Percentiles rank a stretch among this genome's conserved stretches.
Evolutionary conservation across 2,113 vertebrate genomes (phyloP).

Genomic region (Micromys minutus): DNA sequence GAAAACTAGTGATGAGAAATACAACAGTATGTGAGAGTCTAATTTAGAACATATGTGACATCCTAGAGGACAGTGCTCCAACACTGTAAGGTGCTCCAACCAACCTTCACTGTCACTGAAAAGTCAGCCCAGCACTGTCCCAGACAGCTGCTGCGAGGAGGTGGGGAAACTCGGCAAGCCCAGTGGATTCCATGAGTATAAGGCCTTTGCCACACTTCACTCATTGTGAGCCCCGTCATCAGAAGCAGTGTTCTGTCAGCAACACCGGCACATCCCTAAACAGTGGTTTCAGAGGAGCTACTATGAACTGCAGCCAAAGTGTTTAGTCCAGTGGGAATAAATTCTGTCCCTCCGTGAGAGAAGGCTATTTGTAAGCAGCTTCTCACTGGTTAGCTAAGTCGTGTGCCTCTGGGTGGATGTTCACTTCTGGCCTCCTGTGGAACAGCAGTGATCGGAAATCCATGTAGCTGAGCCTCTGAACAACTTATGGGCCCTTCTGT

Average conservation of each 20-base stretch:
- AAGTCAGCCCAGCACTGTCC: background rate
- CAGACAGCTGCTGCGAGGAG: background rate
- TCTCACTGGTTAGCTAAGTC: background rate
- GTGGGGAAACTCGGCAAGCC: background rate
- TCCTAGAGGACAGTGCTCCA: background rate
- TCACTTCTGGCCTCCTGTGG: background rate
- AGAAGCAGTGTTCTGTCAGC: slow-evolving; percentile 22
- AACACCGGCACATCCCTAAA: background rate
- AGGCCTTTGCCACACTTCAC: background rate
- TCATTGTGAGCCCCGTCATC: background rate
- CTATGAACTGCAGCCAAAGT: slow-evolving; percentile 1
- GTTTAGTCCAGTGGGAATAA: slow-evolving; percentile 19
- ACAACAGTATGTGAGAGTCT: background rate
- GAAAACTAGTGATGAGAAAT: slow-evolving; percentile 14
- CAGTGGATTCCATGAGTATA: background rate
- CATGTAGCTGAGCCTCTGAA: background rate
- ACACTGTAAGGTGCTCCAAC: background rate
- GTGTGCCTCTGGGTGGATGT: background rate
- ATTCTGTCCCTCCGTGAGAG: background rate
- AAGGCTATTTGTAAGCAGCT: background rate
- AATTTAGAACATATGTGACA: background rate
- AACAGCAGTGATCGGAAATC: background rate
- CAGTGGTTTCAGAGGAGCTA: background rate
- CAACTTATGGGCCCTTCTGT: background rate
- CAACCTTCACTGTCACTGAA: background rate